phyloP scores from a whole-genome alignment of 1,140 invertebrate species.

The Caenorhabditis brenneri region DNA sequence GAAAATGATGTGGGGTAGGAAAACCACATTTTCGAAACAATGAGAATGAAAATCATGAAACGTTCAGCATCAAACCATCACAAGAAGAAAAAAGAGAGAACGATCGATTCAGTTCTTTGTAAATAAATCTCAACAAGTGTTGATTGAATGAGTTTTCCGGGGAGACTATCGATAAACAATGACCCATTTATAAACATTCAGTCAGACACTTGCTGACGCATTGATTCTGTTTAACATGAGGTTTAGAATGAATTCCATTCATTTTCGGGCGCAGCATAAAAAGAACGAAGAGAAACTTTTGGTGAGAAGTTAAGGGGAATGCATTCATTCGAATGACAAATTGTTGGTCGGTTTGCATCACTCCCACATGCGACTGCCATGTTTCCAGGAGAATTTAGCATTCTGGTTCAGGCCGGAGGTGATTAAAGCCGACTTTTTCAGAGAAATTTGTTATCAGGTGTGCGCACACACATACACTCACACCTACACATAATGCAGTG shows the following conservation, averaged over 20 bases:
- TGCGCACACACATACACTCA: neutral
- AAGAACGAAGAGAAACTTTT: neutral
- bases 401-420: conserved; percentile 9
- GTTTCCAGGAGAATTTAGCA: neutral
- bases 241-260: neutral
- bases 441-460: conserved; percentile 39
- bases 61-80: neutral
- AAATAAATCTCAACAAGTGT: conserved; percentile 17
- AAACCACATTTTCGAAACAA: too few species aligned
- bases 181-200: conserved; percentile 32
- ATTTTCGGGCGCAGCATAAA: neutral
- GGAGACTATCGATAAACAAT: conserved; percentile 16
- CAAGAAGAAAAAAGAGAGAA: neutral
- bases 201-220: neutral
- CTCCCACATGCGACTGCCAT: neutral
- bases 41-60: too few species aligned
- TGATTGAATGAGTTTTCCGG: neutral
- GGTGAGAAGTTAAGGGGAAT: too few species aligned
- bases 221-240: neutral
- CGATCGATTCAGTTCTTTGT: neutral
- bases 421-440: conserved; percentile 23
- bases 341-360: neutral
- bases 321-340: neutral
- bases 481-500: conserved; percentile 15
- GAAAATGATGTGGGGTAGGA: too few species aligned